These are phyloP conservation scores for Torymus aiolomorphi DNA, from an alignment of 2,888 invertebrate genomes.

Conservation along the genomic window DNA sequence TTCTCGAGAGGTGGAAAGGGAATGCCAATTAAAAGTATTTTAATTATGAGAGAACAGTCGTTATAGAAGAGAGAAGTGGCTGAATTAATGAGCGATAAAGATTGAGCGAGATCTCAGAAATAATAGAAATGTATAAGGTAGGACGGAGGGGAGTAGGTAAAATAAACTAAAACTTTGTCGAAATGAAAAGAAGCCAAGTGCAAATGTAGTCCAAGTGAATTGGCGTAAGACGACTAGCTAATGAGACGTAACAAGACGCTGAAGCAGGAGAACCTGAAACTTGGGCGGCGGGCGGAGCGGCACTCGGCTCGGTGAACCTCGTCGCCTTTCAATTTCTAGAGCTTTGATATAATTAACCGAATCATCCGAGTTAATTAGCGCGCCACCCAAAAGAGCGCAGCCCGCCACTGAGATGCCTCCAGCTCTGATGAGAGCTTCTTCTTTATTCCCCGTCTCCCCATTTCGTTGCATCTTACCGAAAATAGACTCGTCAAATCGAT, in stretches of 20 bases:
- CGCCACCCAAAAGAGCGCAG: neutral
- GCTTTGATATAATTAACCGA: conserved; percentile 30
- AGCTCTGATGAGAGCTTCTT: no score
- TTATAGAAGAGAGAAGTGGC: no score
- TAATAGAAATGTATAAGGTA: neutral
- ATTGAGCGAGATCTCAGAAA: neutral
- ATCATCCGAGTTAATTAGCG: conserved; percentile 33
- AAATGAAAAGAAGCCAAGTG: conserved; percentile 32
- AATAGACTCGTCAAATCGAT: no score
- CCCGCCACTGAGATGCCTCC: no score
- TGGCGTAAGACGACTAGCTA: conserved; percentile 27
- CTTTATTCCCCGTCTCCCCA: no score
- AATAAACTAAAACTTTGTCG: conserved; percentile 17
- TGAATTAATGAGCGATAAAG: no score
- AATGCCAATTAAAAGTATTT: no score
- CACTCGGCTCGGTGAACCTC: no score
- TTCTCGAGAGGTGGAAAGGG: no score
- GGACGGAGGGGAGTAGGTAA: neutral
- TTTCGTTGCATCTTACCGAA: no score
- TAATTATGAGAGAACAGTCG: no score
- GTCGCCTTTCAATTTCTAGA: conserved; percentile 8
- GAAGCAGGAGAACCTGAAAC: neutral
- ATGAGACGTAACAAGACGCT: conserved; percentile 38
- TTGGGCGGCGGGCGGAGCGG: no score
- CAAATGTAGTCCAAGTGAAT: conserved; percentile 11